Evolutionary conservation across 2,113 vertebrate species (phyloP).

Genomic region (Hiodon alosoides): DNA sequence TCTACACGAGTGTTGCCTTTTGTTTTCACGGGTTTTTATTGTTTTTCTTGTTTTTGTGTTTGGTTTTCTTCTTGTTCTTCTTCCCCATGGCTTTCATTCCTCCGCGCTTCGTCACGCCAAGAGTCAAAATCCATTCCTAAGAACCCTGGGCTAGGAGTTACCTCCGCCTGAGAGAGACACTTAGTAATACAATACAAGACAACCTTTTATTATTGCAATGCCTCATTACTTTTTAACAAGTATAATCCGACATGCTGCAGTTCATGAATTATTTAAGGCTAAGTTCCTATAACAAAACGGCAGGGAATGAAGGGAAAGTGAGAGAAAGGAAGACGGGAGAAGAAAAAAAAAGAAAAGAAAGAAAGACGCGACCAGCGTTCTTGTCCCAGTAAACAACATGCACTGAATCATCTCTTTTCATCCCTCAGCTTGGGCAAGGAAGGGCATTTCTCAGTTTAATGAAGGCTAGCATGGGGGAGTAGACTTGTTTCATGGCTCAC

Average conservation of each 20-base stretch:
- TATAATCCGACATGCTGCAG: slow-evolving; percentile 55
- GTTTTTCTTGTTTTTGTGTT: slow-evolving; percentile 49
- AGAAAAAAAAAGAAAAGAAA: slow-evolving; percentile 35
- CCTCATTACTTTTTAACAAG: slow-evolving; percentile 67
- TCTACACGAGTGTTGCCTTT: slow-evolving; percentile 20
- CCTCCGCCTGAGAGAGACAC: slow-evolving; percentile 48
- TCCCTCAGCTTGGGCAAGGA: slow-evolving; percentile 11
- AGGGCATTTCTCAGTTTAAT: not conserved
- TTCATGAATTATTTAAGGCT: slow-evolving; percentile 64
- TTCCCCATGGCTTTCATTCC: not conserved
- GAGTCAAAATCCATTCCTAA: slow-evolving; percentile 48
- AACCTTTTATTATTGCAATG: slow-evolving; percentile 54
- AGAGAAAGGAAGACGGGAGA: slow-evolving; percentile 38
- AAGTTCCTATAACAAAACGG: slow-evolving; percentile 51
- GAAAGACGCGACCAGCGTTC: slow-evolving; percentile 20
- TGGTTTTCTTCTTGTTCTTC: slow-evolving; percentile 33
- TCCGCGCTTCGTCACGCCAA: slow-evolving; percentile 36
- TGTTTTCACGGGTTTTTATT: slow-evolving; percentile 17
- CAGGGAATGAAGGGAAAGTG: slow-evolving; percentile 37
- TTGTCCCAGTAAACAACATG: slow-evolving; percentile 5
- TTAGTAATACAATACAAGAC: slow-evolving; percentile 58
- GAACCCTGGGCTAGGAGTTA: slow-evolving; percentile 42
- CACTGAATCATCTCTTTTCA: slow-evolving; percentile 13
- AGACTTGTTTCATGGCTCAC: not conserved
- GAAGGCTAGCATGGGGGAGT: not conserved